A percentile compares a stretch with the other conserved stretches of the same genome.
Evolutionary conservation across 2,797 vertebrate species (phyloP).

Genomic region (Siniperca undulata): DNA sequence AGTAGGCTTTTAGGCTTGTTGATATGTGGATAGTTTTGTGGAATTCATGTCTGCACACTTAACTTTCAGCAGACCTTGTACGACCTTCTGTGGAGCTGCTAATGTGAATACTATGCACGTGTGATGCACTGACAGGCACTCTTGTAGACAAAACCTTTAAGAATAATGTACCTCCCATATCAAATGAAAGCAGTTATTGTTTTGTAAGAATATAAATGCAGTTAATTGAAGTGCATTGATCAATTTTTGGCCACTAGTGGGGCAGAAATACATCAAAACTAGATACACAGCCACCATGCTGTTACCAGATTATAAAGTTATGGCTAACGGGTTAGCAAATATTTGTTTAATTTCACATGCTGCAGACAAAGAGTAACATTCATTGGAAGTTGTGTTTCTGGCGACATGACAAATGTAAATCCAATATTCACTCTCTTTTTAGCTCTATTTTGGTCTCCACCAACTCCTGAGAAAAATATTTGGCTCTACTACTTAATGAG

Average conservation of each 20-base stretch:
- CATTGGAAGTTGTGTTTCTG: background rate
- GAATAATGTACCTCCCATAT: background rate
- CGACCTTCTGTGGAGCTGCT: background rate
- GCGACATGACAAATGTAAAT: background rate
- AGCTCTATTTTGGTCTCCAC: background rate
- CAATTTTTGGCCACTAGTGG: background rate
- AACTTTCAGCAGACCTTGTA: background rate
- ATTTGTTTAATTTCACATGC: background rate
- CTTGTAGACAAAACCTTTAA: background rate
- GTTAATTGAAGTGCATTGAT: background rate
- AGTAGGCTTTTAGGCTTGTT: background rate
- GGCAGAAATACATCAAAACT: background rate
- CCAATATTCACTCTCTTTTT: background rate
- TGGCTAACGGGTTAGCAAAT: background rate
- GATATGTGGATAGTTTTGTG: background rate
- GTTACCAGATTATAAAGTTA: background rate
- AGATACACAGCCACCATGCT: background rate
- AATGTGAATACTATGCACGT: background rate
- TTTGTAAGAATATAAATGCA: background rate
- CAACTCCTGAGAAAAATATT: too few species aligned
- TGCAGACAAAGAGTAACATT: background rate
- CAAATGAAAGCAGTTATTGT: too few species aligned
- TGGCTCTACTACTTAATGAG: background rate
- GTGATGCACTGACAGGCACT: background rate
- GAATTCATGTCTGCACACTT: background rate